Conservation (phyloP, 2,113 vertebrate genomes). For the Galeopterus variegatus region DNA sequence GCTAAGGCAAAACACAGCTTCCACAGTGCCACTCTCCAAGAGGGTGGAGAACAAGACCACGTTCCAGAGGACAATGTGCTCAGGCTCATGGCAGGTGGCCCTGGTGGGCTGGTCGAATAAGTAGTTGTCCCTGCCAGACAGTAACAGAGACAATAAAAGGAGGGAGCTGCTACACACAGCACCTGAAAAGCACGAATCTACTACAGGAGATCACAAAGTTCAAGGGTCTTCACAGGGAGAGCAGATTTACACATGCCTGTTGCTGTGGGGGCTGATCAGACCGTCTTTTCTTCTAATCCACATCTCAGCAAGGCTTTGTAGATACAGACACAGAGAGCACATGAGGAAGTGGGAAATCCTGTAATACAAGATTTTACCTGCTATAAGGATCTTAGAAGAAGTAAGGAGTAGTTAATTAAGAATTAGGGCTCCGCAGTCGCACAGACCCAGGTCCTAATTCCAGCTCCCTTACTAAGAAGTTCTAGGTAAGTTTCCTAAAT, state of each 20-base stretch:
- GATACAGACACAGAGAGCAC: not conserved
- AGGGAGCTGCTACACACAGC: not conserved
- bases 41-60: constrained; percentile 91
- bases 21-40: constrained; percentile 85
- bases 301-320: not conserved
- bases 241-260: not conserved
- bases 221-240: not conserved
- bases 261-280: not conserved
- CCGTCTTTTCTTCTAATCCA: not conserved
- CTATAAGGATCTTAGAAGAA: not conserved
- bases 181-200: not conserved
- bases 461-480: not conserved
- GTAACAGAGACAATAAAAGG: not conserved
- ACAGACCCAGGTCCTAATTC: not conserved
- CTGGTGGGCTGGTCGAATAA: constrained; percentile 89
- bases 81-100: constrained; percentile 87
- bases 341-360: not conserved
- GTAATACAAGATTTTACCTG: not conserved
- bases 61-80: constrained; percentile 91
- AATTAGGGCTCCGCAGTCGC: not conserved
- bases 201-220: not conserved
- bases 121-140: constrained; percentile 87
- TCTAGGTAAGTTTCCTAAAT: not conserved
- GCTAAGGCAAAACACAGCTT: constrained; percentile 89
- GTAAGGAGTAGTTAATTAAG: not conserved